phyloP scores from a whole-genome alignment of 1,140 invertebrate genomes.

The Lordiphosa clarofinis region DNA sequence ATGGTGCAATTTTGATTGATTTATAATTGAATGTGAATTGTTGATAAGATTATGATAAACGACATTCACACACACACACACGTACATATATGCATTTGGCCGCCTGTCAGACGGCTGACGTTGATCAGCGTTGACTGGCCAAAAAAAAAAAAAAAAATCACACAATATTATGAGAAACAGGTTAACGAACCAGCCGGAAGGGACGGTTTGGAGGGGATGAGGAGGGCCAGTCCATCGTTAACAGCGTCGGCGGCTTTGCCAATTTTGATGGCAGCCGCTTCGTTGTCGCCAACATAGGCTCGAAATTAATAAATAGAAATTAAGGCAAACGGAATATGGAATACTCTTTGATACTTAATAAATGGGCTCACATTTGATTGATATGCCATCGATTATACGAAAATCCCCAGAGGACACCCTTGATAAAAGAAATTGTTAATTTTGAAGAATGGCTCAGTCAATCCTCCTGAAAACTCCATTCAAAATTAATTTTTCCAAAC shows the following conservation, averaged over 20 bases:
- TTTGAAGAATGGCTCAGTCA: too few species aligned
- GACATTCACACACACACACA: constrained; percentile 55
- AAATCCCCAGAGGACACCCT: too few species aligned
- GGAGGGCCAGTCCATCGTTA: constrained; percentile 40
- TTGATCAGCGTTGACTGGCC: constrained; percentile 48
- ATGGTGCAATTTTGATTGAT: constrained; percentile 78
- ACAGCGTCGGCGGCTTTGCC: constrained; percentile 67
- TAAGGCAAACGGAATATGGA: too few species aligned
- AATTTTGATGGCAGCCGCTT: constrained; percentile 57
- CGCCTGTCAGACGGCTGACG: constrained; percentile 27
- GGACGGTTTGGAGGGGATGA: constrained; percentile 8
- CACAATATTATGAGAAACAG: constrained; percentile 43
- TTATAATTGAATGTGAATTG: constrained; percentile 78
- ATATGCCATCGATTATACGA: too few species aligned
- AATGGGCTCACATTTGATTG: too few species aligned
- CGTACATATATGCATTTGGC: constrained; percentile 18
- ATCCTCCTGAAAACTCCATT: too few species aligned
- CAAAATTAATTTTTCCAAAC: not conserved
- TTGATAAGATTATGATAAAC: constrained; percentile 78
- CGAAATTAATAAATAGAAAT: too few species aligned
- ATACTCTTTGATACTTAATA: too few species aligned
- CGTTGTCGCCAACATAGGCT: not conserved
- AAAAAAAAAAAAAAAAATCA: constrained; percentile 16
- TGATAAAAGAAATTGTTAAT: too few species aligned
- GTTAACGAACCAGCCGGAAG: constrained; percentile 49